These are phyloP conservation scores for Phylloscopus trochiloides DNA, from an alignment of 2,113 vertebrate genomes.

Conservation along the genomic window DNA sequence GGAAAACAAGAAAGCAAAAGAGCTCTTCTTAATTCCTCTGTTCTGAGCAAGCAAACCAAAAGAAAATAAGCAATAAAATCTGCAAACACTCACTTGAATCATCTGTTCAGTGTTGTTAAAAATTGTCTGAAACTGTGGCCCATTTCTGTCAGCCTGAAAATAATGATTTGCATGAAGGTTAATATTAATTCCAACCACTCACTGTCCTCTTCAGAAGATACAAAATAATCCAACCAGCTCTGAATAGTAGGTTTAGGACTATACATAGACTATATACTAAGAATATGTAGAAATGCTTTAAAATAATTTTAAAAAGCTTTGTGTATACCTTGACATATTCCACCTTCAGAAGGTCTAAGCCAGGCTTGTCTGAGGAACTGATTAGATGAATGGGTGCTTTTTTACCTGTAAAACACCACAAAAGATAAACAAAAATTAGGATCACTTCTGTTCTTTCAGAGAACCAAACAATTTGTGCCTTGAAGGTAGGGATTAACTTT, in stretches of 20 bases:
- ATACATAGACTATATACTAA: not conserved
- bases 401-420: conserved; percentile 71
- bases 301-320: not conserved
- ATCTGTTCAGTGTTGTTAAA: conserved; percentile 91
- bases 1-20: not conserved
- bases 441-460: not conserved
- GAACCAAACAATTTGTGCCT: not conserved
- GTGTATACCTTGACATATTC: conserved; percentile 86
- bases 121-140: conserved; percentile 83
- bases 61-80: not conserved
- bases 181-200: conserved; percentile 1
- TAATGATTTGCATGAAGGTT: not conserved
- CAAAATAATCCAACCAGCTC: not conserved
- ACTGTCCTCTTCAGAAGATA: not conserved
- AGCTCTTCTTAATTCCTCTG: not conserved
- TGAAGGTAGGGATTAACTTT: not conserved
- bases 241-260: not conserved
- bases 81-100: conserved; percentile 81
- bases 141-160: conserved; percentile 83
- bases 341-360: conserved; percentile 89
- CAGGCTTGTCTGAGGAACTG: conserved; percentile 84
- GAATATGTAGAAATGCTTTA: not conserved
- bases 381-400: conserved; percentile 85
- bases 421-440: not conserved
- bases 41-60: not conserved